Conservation (phyloP, 2,797 vertebrate species). For the Alosa sapidissima region DNA sequence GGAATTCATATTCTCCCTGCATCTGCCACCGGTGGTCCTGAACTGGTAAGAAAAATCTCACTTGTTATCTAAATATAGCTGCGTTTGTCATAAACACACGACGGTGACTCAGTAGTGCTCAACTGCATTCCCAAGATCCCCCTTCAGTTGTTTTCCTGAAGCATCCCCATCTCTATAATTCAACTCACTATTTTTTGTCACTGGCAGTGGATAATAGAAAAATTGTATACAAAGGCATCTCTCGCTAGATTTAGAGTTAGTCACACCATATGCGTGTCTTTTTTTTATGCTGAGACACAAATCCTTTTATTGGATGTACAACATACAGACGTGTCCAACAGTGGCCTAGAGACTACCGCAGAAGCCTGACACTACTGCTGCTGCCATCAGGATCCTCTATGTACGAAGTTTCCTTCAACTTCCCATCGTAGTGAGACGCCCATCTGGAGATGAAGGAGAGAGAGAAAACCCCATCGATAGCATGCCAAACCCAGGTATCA, state of each 20-base stretch:
- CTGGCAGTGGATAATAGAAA: constrained; percentile 7
- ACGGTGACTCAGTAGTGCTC: constrained; percentile 72
- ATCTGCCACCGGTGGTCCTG: constrained; percentile 72
- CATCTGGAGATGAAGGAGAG: background rate
- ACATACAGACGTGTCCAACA: background rate
- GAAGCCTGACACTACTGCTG: background rate
- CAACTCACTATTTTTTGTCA: constrained; percentile 42
- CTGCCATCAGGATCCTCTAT: background rate
- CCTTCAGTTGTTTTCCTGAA: constrained; percentile 72
- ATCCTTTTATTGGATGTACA: background rate
- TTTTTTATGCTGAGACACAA: background rate
- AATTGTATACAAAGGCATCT: background rate
- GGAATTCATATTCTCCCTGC: constrained; percentile 48
- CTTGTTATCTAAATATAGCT: constrained; percentile 76
- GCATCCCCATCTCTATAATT: constrained; percentile 68
- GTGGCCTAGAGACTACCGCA: background rate
- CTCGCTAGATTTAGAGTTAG: background rate
- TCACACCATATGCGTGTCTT: background rate
- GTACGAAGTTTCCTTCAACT: background rate
- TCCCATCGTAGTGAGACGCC: background rate
- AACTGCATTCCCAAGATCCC: constrained; percentile 61
- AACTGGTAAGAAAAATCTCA: constrained; percentile 67
- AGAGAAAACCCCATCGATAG: background rate
- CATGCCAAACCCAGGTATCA: background rate
- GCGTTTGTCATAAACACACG: constrained; percentile 59